Evolutionary conservation across 2,113 vertebrate genomes (phyloP).

Genomic region (Coracopsis vasa): DNA sequence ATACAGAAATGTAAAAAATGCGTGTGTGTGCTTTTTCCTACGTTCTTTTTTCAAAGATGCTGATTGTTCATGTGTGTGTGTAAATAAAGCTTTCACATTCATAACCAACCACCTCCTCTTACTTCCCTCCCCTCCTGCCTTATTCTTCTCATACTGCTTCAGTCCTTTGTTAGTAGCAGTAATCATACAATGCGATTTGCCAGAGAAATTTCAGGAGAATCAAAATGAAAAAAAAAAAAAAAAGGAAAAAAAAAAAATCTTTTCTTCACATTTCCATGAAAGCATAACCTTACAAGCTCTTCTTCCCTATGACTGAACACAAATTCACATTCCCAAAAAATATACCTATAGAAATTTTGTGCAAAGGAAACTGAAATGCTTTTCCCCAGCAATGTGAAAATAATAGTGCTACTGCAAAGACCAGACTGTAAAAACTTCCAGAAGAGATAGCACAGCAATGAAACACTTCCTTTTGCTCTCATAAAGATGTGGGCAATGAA

Average conservation of each 20-base stretch:
- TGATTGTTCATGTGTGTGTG: background rate
- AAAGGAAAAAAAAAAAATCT: background rate
- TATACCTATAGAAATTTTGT: background rate
- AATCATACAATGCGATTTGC: slow-evolving; percentile 7
- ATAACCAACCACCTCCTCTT: slow-evolving; percentile 23
- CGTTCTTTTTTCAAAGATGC: slow-evolving; percentile 37
- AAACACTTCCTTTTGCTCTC: background rate
- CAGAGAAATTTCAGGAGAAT: slow-evolving; percentile 15
- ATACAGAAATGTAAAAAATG: slow-evolving; percentile 30
- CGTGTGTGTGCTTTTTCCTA: background rate
- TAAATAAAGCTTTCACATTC: slow-evolving; percentile 55
- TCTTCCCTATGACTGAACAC: background rate
- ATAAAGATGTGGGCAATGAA: background rate
- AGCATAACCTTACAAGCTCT: background rate
- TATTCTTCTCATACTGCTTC: background rate
- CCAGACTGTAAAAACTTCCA: background rate
- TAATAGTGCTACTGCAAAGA: background rate
- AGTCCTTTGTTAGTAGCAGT: slow-evolving; percentile 2
- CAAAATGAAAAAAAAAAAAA: background rate
- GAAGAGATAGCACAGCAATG: background rate
- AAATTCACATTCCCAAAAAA: background rate
- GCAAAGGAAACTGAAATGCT: background rate
- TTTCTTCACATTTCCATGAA: background rate
- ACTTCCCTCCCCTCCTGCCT: background rate
- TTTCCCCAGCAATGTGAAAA: background rate